phyloP scores from a whole-genome alignment of 2,797 vertebrate genomes.

The Enteromius treurensis region DNA sequence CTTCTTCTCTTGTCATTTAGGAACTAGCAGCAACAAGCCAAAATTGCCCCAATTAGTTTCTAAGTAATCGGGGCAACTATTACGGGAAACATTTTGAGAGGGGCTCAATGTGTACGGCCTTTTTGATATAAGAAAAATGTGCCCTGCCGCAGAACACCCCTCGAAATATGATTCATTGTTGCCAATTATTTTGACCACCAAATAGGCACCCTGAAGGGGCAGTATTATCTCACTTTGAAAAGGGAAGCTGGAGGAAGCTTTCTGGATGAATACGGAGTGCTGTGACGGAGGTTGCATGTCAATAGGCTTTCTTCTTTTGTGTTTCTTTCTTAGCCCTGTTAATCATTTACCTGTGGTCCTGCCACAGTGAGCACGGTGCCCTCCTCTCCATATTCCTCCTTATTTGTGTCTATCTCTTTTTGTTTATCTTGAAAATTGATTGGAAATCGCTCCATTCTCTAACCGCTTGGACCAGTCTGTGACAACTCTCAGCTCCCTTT shows the following conservation, averaged over 20 bases:
- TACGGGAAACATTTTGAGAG: constrained; percentile 20
- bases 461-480: constrained; percentile 77
- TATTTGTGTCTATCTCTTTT: background rate
- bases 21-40: constrained; percentile 53
- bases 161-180: constrained; percentile 42
- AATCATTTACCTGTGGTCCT: constrained; percentile 34
- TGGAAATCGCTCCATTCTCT: constrained; percentile 84
- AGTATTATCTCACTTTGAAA: constrained; percentile 56
- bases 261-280: constrained; percentile 9
- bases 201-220: constrained; percentile 58
- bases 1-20: constrained; percentile 19
- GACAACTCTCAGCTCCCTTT: constrained; percentile 85
- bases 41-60: constrained; percentile 39
- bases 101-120: constrained; percentile 8
- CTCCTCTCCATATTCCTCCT: background rate
- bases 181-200: constrained; percentile 41
- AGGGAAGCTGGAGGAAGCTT: constrained; percentile 16
- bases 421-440: constrained; percentile 68
- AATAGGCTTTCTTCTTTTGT: constrained; percentile 35
- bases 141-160: constrained; percentile 24
- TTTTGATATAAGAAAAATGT: constrained; percentile 43
- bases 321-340: constrained; percentile 28
- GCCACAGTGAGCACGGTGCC: background rate
- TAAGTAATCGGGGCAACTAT: constrained; percentile 34
- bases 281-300: constrained; percentile 39